These are phyloP conservation scores for Xylota segnis DNA, from an alignment of 2,888 invertebrate species.

Conservation along the genomic window DNA sequence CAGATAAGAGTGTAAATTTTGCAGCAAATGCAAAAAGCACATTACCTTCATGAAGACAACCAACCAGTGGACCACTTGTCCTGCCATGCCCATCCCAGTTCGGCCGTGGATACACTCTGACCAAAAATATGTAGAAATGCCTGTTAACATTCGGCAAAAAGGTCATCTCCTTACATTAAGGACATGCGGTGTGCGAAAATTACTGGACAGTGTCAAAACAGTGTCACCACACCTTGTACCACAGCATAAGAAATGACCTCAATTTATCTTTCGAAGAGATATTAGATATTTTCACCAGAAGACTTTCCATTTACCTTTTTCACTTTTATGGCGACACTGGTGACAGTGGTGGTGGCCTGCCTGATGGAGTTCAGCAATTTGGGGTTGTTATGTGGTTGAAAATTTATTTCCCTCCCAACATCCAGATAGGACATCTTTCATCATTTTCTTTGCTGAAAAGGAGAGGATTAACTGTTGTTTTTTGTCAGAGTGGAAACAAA, in stretches of 20 bases:
- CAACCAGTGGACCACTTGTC: conserved; percentile 39
- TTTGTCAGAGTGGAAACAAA: conserved; percentile 26
- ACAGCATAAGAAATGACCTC: conserved; percentile 82
- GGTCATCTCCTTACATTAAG: conserved; percentile 81
- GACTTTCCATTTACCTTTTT: conserved; percentile 75
- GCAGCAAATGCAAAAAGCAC: conserved; percentile 83
- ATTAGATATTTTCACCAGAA: conserved; percentile 72
- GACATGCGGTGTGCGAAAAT: conserved; percentile 80
- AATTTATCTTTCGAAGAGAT: conserved; percentile 82
- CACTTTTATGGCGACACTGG: conserved; percentile 61
- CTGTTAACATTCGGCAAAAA: conserved; percentile 74
- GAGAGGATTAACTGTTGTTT: conserved; percentile 63
- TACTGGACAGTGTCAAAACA: conserved; percentile 80
- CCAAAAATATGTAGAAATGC: conserved; percentile 71
- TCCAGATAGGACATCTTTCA: conserved; percentile 72
- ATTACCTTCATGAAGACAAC: conserved; percentile 40
- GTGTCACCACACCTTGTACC: conserved; percentile 79
- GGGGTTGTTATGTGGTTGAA: conserved; percentile 60
- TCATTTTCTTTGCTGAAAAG: conserved; percentile 65
- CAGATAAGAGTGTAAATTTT: conserved; percentile 81
- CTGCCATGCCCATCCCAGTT: conserved; percentile 11
- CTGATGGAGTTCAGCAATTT: conserved; percentile 58
- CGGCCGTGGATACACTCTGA: conserved; percentile 43
- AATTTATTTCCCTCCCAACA: conserved; percentile 70
- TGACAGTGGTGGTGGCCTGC: conserved; percentile 2